These are phyloP conservation scores for Gryllus longicercus DNA, from an alignment of 2,888 invertebrate genomes.

Conservation along the genomic window DNA sequence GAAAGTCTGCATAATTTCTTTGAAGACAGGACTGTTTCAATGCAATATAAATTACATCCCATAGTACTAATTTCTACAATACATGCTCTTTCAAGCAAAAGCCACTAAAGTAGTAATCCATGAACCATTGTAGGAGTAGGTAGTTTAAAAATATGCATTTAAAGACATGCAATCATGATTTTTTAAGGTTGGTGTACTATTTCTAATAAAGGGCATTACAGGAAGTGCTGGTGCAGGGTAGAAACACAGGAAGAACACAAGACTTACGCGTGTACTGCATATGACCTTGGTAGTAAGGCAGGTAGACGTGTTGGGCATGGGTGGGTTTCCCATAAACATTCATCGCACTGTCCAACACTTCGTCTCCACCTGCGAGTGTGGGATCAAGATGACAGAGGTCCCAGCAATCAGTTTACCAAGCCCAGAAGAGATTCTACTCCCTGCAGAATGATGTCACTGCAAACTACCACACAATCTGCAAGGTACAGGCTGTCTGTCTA, in stretches of 20 bases:
- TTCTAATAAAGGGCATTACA: background rate
- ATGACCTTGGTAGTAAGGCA: constrained; percentile 54
- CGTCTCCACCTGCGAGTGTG: constrained; percentile 42
- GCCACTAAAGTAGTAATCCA: too few relatives aligned
- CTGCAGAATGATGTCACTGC: background rate
- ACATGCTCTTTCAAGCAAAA: too few relatives aligned
- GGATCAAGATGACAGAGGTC: constrained; percentile 24
- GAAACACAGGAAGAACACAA: constrained; percentile 24
- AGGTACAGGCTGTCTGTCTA: too few relatives aligned
- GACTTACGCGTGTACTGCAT: constrained; percentile 44
- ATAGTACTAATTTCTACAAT: too few relatives aligned
- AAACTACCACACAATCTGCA: background rate
- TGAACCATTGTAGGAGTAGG: too few relatives aligned
- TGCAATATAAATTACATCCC: too few relatives aligned
- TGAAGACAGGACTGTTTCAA: too few relatives aligned
- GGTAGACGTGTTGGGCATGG: constrained; percentile 53
- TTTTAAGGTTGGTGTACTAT: background rate
- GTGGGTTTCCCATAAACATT: constrained; percentile 51
- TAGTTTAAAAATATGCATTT: background rate
- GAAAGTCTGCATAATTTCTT: too few relatives aligned
- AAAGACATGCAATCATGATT: constrained; percentile 10
- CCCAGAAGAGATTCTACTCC: constrained; percentile 23
- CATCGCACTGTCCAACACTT: constrained; percentile 42
- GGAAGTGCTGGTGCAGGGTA: constrained; percentile 7
- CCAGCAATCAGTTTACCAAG: constrained; percentile 22